A percentile compares a stretch with the other conserved stretches of the same genome.
Evolutionary conservation across 64 coral and sea anemone genomes (phyloP).

Genomic region (Montipora foliosa): DNA sequence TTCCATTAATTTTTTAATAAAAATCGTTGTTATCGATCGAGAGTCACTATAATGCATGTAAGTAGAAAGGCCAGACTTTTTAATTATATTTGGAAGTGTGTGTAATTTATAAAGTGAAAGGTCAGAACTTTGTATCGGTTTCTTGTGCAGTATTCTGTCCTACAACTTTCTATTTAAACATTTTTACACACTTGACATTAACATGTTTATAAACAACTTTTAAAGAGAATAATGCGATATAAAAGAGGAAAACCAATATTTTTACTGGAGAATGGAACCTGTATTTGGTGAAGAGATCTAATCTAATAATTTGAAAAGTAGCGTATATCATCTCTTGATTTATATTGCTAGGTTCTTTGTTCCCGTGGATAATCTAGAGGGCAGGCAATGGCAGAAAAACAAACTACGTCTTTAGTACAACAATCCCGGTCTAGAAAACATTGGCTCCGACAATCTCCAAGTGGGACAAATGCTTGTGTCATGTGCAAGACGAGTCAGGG

Average conservation of each 20-base stretch:
- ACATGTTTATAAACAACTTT: conserved; percentile 1
- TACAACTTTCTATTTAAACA: not conserved
- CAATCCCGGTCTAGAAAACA: conserved; percentile 13
- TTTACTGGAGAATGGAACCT: not conserved
- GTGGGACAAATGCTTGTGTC: conserved; percentile 40
- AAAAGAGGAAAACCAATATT: not conserved
- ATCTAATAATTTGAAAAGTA: conserved; percentile 26
- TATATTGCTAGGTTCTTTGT: conserved; percentile 44
- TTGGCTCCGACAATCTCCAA: conserved; percentile 21
- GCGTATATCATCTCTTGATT: conserved; percentile 18
- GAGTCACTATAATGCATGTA: no score
- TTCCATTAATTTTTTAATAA: conserved; percentile 26
- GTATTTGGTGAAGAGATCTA: conserved; percentile 7
- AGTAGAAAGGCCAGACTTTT: no score
- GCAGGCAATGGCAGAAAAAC: conserved; percentile 35
- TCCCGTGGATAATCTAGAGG: conserved; percentile 33
- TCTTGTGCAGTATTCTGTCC: not conserved
- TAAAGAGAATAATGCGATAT: not conserved
- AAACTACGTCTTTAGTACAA: conserved; percentile 32
- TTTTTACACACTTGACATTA: not conserved
- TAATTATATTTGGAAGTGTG: no score
- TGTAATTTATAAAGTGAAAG: no score
- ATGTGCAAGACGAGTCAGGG: conserved; percentile 48
- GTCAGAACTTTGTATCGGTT: not conserved
- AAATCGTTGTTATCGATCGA: no score